phyloP scores from a whole-genome alignment of 2,888 invertebrate species.

The Parochlus steinenii region DNA sequence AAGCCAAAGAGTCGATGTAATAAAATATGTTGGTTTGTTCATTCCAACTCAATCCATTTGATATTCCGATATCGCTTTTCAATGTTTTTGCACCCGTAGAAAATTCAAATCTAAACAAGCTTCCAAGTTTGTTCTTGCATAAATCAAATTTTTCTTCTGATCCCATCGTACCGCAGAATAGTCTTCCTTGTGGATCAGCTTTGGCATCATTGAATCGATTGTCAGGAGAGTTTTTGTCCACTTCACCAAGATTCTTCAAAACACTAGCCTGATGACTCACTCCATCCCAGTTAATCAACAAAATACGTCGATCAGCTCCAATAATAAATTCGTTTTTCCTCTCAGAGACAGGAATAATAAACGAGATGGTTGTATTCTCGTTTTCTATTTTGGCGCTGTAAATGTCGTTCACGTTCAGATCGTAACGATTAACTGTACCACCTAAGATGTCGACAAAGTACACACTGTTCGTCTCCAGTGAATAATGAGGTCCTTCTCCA shows the following conservation, averaged over 20 bases:
- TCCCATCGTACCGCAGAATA: slow-evolving; percentile 38
- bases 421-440: slow-evolving; percentile 35
- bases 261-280: slow-evolving; percentile 26
- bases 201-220: slow-evolving; percentile 55
- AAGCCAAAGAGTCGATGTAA: slow-evolving; percentile 46
- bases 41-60: slow-evolving; percentile 59
- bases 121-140: neutral
- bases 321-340: slow-evolving; percentile 37
- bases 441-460: slow-evolving; percentile 41
- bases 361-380: slow-evolving; percentile 27
- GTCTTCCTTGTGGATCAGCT: slow-evolving; percentile 44
- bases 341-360: slow-evolving; percentile 40
- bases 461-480: slow-evolving; percentile 33
- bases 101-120: slow-evolving; percentile 1
- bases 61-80: slow-evolving; percentile 32
- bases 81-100: too few species aligned
- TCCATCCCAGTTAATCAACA: slow-evolving; percentile 40
- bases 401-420: slow-evolving; percentile 30
- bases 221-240: slow-evolving; percentile 35
- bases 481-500: slow-evolving; percentile 49
- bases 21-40: slow-evolving; percentile 40
- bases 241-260: slow-evolving; percentile 31
- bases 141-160: neutral
- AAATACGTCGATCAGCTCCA: slow-evolving; percentile 34
- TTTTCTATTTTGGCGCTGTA: slow-evolving; percentile 35